These are phyloP conservation scores for Morbakka virulenta DNA, from an alignment of 30 jellyfish, hydroid and myxozoan genomes.

Conservation along the genomic window DNA sequence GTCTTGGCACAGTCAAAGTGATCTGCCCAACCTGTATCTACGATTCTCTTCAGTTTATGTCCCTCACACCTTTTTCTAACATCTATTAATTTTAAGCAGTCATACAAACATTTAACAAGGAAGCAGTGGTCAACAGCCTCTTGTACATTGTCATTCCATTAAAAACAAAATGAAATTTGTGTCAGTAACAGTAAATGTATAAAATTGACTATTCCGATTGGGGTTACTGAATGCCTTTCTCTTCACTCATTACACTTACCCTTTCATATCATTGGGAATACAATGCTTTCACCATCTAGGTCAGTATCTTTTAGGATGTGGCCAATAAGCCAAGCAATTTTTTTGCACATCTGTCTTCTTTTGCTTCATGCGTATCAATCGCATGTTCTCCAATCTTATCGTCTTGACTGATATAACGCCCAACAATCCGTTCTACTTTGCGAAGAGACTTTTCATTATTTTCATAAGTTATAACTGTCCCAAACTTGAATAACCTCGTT, in stretches of 20 bases:
- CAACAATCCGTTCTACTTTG: conserved; percentile 13
- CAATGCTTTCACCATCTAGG: not conserved
- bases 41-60: conserved; percentile 9
- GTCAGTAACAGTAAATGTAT: conserved; percentile 9
- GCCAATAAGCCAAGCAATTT: conserved; percentile 19
- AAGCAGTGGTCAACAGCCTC: conserved; percentile 9
- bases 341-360: no score
- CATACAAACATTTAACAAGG: not conserved
- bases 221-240: conserved; percentile 15
- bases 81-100: no score
- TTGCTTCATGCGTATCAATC: conserved; percentile 5
- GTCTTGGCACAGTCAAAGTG: no score
- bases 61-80: conserved; percentile 16
- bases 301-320: not conserved
- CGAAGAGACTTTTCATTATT: not conserved
- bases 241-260: conserved; percentile 30
- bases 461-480: not conserved
- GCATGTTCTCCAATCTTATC: conserved; percentile 16
- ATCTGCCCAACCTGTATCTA: conserved; percentile 26
- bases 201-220: not conserved
- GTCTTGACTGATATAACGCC: not conserved
- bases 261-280: conserved; percentile 18
- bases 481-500: no score
- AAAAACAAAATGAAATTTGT: conserved; percentile 12
- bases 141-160: not conserved